These are phyloP conservation scores for Lasioglossum marginatum DNA, from an alignment of 2,888 invertebrate species.

Conservation along the genomic window DNA sequence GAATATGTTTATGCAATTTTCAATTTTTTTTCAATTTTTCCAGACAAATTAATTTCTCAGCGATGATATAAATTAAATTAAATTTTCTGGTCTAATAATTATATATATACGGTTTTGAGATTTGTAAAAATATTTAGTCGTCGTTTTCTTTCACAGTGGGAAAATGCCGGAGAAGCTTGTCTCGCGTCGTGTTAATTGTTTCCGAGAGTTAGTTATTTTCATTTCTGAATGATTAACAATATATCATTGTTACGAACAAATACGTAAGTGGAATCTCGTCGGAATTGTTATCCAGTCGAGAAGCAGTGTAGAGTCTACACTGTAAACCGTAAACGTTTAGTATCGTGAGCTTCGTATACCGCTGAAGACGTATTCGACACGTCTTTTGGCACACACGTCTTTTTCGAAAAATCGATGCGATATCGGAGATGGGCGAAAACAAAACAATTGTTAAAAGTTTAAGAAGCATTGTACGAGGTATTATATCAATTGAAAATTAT, in stretches of 20 bases:
- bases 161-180: neutral
- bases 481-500: too few relatives aligned
- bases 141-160: neutral
- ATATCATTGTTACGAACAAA: neutral
- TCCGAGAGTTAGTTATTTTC: neutral
- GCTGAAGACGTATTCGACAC: constrained; percentile 25
- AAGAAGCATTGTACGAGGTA: too few relatives aligned
- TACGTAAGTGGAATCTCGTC: neutral
- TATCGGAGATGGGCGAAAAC: too few relatives aligned
- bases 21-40: too few relatives aligned
- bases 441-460: too few relatives aligned
- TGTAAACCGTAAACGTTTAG: constrained; percentile 12
- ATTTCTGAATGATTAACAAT: neutral
- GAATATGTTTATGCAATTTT: too few relatives aligned
- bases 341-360: constrained; percentile 15
- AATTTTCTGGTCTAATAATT: too few relatives aligned
- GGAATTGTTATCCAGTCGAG: neutral
- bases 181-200: neutral
- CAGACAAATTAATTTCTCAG: too few relatives aligned
- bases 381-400: constrained; percentile 67
- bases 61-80: too few relatives aligned
- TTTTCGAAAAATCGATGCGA: neutral
- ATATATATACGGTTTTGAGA: neutral
- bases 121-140: neutral
- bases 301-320: too few relatives aligned